Conservation (phyloP, 2,888 invertebrate genomes). For the Clanis bilineata region DNA sequence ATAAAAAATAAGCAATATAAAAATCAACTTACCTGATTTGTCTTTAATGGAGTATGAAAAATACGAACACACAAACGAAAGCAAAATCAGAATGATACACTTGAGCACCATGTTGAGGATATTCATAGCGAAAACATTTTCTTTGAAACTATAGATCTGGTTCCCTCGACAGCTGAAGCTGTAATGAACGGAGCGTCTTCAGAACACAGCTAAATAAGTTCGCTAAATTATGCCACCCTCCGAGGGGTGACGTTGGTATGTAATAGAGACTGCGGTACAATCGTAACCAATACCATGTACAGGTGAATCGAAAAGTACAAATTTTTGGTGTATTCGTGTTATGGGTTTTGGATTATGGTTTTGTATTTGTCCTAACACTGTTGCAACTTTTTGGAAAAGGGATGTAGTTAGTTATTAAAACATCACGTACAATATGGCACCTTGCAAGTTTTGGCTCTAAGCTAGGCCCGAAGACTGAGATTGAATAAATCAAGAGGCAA, state of each 20-base stretch:
- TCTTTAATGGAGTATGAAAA: slow-evolving; percentile 47
- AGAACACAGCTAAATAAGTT: slow-evolving; percentile 18
- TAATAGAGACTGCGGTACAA: slow-evolving; percentile 26
- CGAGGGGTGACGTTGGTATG: slow-evolving; percentile 34
- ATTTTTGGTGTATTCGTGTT: too few relatives aligned
- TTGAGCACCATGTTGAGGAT: slow-evolving; percentile 44
- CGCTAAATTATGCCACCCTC: slow-evolving; percentile 26
- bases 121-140: slow-evolving; percentile 23
- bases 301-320: background rate
- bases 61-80: slow-evolving; percentile 51
- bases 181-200: slow-evolving; percentile 36
- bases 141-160: slow-evolving; percentile 20
- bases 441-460: too few relatives aligned
- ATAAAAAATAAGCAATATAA: too few relatives aligned
- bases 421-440: too few relatives aligned
- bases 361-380: too few relatives aligned
- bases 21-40: slow-evolving; percentile 44
- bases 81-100: slow-evolving; percentile 41
- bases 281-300: slow-evolving; percentile 17
- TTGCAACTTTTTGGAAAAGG: too few relatives aligned
- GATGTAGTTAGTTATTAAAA: too few relatives aligned
- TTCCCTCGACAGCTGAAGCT: slow-evolving; percentile 26
- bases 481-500: too few relatives aligned
- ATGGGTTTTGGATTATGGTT: too few relatives aligned
- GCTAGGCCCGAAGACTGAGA: too few relatives aligned